Percentiles rank a stretch among this genome's conserved stretches.
Evolutionary conservation across 2,113 vertebrate species (phyloP).

Genomic region (Cochlearius cochlearius): DNA sequence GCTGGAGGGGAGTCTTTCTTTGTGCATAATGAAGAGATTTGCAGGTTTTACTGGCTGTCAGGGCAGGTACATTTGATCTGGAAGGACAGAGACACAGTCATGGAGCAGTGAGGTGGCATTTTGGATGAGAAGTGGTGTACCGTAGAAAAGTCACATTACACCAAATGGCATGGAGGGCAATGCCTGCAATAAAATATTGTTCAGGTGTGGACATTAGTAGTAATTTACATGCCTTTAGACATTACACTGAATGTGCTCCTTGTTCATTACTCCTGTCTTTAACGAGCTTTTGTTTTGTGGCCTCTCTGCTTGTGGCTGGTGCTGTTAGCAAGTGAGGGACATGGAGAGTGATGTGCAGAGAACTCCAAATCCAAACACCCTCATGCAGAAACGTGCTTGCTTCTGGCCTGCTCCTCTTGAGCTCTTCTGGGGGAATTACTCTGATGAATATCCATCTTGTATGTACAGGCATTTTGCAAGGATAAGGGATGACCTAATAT

Average conservation of each 20-base stretch:
- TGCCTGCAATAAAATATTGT: neutral
- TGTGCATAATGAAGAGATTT: neutral
- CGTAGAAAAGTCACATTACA: neutral
- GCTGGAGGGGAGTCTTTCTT: neutral
- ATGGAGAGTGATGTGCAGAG: neutral
- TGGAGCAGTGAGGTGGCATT: neutral
- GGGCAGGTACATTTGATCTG: neutral
- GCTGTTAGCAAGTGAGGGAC: neutral
- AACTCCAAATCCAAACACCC: slow-evolving; percentile 6
- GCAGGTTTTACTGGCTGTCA: neutral
- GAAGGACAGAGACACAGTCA: neutral
- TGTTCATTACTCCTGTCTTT: slow-evolving; percentile 6
- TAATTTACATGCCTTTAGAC: neutral
- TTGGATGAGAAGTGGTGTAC: neutral
- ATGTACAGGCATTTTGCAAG: slow-evolving; percentile 10
- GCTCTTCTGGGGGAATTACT: slow-evolving; percentile 40
- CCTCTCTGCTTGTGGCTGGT: slow-evolving; percentile 14
- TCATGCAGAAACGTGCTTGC: neutral
- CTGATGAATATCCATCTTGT: slow-evolving; percentile 4
- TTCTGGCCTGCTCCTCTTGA: slow-evolving; percentile 43
- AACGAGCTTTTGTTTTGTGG: neutral
- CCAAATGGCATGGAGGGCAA: neutral
- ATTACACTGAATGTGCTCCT: neutral
- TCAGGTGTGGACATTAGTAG: neutral
- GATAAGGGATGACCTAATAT: slow-evolving; percentile 43